Evolutionary conservation across 1,140 invertebrate species (phyloP).

Genomic region (Chrysoperla carnea): DNA sequence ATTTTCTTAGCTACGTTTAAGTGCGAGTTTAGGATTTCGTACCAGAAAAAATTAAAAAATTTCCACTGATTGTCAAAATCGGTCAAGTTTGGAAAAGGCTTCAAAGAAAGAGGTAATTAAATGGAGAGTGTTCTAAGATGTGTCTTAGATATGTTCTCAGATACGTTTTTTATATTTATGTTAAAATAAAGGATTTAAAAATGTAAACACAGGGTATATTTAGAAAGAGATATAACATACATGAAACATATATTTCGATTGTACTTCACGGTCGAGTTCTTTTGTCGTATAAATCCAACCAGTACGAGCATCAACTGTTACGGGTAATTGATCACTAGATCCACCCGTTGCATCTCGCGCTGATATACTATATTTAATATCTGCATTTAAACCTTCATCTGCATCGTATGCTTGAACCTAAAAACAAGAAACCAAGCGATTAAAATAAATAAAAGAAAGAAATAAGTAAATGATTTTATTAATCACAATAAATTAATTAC

Average conservation of each 20-base stretch:
- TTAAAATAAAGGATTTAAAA: too few relatives aligned
- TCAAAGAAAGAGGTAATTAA: too few relatives aligned
- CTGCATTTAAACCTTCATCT: constrained; percentile 72
- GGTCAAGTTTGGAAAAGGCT: too few relatives aligned
- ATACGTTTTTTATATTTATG: too few relatives aligned
- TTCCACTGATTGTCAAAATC: too few relatives aligned
- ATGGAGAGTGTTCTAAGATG: too few relatives aligned
- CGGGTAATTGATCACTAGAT: constrained; percentile 54
- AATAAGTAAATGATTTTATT: not conserved
- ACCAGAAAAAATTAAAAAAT: too few relatives aligned
- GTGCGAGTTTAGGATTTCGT: too few relatives aligned
- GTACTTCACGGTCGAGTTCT: constrained; percentile 76
- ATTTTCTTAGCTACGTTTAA: too few relatives aligned
- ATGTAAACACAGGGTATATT: not conserved
- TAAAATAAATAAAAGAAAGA: constrained; percentile 4
- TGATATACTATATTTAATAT: constrained; percentile 59
- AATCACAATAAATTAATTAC: constrained; percentile 13
- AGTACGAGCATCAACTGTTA: constrained; percentile 64
- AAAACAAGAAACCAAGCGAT: constrained; percentile 9
- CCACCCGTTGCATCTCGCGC: constrained; percentile 44
- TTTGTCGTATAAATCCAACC: constrained; percentile 82
- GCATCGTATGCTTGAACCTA: constrained; percentile 81
- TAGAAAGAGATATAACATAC: constrained; percentile 16
- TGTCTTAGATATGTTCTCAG: too few relatives aligned
- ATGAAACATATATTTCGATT: constrained; percentile 65